phyloP scores from a whole-genome alignment of 1,140 invertebrate species.

The Lordiphosa stackelbergi region DNA sequence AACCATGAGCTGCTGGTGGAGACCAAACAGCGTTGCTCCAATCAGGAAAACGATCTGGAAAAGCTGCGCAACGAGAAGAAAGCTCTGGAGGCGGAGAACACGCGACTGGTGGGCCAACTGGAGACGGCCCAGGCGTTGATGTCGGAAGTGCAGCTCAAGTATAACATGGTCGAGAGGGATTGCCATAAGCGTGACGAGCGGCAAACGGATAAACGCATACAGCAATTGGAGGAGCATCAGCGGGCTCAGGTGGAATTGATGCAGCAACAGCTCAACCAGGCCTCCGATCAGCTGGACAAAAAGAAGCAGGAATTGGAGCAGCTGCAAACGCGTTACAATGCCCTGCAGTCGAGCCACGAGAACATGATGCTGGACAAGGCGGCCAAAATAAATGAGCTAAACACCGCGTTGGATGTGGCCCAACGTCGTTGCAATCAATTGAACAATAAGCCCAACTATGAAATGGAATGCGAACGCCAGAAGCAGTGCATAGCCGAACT shows the following conservation, averaged over 20 bases:
- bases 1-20: constrained; percentile 79
- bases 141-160: constrained; percentile 63
- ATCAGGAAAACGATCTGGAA: constrained; percentile 57
- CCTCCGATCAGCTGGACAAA: constrained; percentile 60
- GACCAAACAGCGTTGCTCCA: constrained; percentile 64
- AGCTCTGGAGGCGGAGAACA: constrained; percentile 56
- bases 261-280: constrained; percentile 59
- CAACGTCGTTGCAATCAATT: constrained; percentile 69
- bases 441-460: constrained; percentile 32
- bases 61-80: constrained; percentile 67
- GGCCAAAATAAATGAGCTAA: constrained; percentile 78
- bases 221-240: constrained; percentile 62
- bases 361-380: constrained; percentile 79
- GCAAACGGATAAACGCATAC: constrained; percentile 48
- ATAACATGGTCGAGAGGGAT: constrained; percentile 63
- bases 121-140: constrained; percentile 58
- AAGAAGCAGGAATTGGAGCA: constrained; percentile 79
- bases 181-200: constrained; percentile 51
- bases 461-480: constrained; percentile 44
- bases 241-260: constrained; percentile 58
- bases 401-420: constrained; percentile 78
- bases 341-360: constrained; percentile 79
- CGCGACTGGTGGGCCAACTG: constrained; percentile 47
- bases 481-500: constrained; percentile 50
- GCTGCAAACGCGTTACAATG: constrained; percentile 78